phyloP scores from a whole-genome alignment of 2,888 invertebrate species.

The Rotaria magnacalcarata region DNA sequence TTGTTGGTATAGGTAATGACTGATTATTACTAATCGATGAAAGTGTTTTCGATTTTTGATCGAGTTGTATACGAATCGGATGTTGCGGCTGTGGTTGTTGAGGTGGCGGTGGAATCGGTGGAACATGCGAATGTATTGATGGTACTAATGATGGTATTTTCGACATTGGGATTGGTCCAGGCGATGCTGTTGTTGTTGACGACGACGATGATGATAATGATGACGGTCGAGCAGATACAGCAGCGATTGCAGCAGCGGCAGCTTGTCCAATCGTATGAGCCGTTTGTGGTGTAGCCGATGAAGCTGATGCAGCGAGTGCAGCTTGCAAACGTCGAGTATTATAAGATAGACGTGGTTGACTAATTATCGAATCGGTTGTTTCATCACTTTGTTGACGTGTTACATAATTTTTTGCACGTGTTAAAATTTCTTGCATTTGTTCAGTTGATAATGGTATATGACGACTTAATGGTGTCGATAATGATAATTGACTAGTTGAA shows the following conservation, averaged over 20 bases:
- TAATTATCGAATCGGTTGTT: neutral
- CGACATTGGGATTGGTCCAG: neutral
- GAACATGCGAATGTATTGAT: neutral
- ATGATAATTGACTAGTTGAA: neutral
- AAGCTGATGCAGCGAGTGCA: neutral
- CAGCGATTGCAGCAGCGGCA: constrained; percentile 19
- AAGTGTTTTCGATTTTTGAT: constrained; percentile 34
- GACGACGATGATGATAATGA: too few species aligned
- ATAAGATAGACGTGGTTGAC: neutral
- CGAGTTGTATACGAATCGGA: constrained; percentile 31
- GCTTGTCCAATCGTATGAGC: neutral
- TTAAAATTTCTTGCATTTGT: constrained; percentile 33
- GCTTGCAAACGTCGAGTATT: constrained; percentile 19
- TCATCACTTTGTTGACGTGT: constrained; percentile 22
- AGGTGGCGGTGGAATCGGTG: neutral
- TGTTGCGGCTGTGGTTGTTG: neutral
- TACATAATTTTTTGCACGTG: constrained; percentile 32
- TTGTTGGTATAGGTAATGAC: constrained; percentile 19
- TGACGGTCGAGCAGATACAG: constrained; percentile 3
- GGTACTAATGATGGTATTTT: neutral
- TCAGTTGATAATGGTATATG: constrained; percentile 32
- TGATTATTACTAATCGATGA: constrained; percentile 4
- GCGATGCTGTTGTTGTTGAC: neutral
- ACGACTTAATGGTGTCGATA: neutral
- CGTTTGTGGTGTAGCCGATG: neutral